Conservation (phyloP, 64 coral and sea anemone species). For the Anthopleura sola region DNA sequence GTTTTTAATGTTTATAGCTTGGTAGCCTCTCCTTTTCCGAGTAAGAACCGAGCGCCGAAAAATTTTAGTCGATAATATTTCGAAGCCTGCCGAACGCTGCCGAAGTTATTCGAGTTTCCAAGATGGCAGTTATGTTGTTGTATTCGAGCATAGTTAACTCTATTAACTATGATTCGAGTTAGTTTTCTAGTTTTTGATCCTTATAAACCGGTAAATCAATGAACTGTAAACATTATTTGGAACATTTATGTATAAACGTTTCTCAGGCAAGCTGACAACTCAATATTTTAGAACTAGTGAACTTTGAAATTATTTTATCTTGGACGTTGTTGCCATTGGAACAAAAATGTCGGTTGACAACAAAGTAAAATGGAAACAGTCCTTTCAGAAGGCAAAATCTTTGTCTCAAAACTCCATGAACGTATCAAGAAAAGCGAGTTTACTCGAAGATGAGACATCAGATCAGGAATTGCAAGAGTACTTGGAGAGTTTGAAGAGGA, state of each 20-base stretch:
- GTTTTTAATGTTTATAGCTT: background rate
- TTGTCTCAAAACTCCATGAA: slow-evolving; percentile 53
- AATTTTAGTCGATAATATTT: background rate
- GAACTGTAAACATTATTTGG: background rate
- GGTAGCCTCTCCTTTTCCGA: background rate
- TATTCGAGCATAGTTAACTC: background rate
- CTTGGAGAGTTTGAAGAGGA: slow-evolving; percentile 64
- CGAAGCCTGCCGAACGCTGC: background rate
- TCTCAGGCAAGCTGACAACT: background rate
- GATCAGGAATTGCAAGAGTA: slow-evolving; percentile 76
- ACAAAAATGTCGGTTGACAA: background rate
- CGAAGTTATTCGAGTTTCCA: background rate
- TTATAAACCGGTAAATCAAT: background rate
- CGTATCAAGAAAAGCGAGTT: slow-evolving; percentile 42
- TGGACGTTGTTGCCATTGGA: background rate
- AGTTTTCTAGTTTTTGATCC: background rate
- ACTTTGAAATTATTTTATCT: background rate
- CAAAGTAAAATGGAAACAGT: slow-evolving; percentile 54
- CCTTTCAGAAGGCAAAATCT: slow-evolving; percentile 68
- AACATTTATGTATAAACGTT: background rate
- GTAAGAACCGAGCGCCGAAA: background rate
- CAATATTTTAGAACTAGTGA: background rate
- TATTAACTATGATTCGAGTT: too few relatives aligned
- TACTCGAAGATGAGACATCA: slow-evolving; percentile 60
- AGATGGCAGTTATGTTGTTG: background rate